phyloP scores from a whole-genome alignment of 2,797 vertebrate genomes.

The Rhodeus uyekii region DNA sequence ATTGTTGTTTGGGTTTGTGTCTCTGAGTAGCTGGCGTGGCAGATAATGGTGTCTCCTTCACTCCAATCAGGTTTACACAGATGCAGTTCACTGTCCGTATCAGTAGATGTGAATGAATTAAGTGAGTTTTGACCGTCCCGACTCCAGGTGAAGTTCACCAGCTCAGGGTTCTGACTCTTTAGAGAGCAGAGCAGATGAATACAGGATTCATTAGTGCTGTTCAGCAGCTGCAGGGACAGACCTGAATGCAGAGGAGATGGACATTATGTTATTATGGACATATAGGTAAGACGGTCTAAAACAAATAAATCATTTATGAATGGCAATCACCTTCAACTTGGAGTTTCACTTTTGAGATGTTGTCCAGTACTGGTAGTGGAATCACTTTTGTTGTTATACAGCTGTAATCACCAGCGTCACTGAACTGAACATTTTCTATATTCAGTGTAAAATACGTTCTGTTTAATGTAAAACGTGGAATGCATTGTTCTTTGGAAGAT shows the following conservation, averaged over 20 bases:
- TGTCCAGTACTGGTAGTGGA: slow-evolving; percentile 17
- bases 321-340: slow-evolving; percentile 32
- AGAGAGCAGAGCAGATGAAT: slow-evolving; percentile 52
- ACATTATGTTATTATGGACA: too few species aligned
- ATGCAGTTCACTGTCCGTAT: slow-evolving; percentile 7
- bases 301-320: not conserved
- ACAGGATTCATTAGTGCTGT: slow-evolving; percentile 34
- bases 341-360: not conserved
- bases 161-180: not conserved
- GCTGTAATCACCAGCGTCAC: slow-evolving; percentile 51
- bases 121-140: not conserved
- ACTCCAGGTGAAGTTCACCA: slow-evolving; percentile 54
- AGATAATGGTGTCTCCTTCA: slow-evolving; percentile 45
- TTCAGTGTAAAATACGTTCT: not conserved
- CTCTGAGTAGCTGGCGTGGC: not conserved
- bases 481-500: accelerated
- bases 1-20: not conserved
- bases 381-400: slow-evolving; percentile 11
- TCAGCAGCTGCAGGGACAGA: slow-evolving; percentile 37
- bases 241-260: not conserved
- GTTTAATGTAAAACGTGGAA: not conserved
- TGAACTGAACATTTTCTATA: slow-evolving; percentile 21
- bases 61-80: slow-evolving; percentile 50
- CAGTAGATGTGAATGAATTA: not conserved
- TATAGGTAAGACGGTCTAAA: not conserved